phyloP scores from a whole-genome alignment of 2,888 invertebrate genomes.

The Helobdella robusta region DNA sequence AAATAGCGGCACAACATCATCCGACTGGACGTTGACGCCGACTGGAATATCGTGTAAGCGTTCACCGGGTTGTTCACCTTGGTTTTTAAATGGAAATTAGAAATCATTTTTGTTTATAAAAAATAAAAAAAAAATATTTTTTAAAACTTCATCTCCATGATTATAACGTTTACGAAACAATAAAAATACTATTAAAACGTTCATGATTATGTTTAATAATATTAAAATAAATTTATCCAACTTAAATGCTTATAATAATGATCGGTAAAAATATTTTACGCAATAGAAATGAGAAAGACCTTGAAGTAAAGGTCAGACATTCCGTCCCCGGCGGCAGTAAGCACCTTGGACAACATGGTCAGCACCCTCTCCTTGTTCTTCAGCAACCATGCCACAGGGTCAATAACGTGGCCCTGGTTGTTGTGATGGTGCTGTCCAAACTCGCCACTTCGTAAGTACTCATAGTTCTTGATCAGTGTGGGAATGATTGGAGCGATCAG shows the following conservation, averaged over 20 bases:
- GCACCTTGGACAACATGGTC: slow-evolving; percentile 36
- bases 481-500: slow-evolving; percentile 35
- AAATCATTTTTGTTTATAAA: not conserved
- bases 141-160: too few species aligned
- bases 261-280: not conserved
- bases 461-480: slow-evolving; percentile 36
- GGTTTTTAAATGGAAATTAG: not conserved
- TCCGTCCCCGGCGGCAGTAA: slow-evolving; percentile 35
- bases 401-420: slow-evolving; percentile 15
- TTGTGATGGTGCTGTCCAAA: slow-evolving; percentile 29
- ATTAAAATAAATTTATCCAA: not conserved
- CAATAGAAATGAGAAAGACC: slow-evolving; percentile 21
- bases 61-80: slow-evolving; percentile 34
- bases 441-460: slow-evolving; percentile 35
- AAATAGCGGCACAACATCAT: slow-evolving; percentile 35
- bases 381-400: slow-evolving; percentile 34
- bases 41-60: slow-evolving; percentile 35
- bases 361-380: slow-evolving; percentile 37
- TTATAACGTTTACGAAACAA: not conserved
- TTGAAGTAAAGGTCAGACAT: slow-evolving; percentile 37
- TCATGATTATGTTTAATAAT: not conserved
- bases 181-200: not conserved
- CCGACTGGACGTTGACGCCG: slow-evolving; percentile 32
- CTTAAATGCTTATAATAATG: too few species aligned
- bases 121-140: too few species aligned